Evolutionary conservation across 2,113 vertebrate genomes (phyloP), one percentile per base, ranked within the genome.

Genomic region (Picathartes gymnocephalus): DNA sequence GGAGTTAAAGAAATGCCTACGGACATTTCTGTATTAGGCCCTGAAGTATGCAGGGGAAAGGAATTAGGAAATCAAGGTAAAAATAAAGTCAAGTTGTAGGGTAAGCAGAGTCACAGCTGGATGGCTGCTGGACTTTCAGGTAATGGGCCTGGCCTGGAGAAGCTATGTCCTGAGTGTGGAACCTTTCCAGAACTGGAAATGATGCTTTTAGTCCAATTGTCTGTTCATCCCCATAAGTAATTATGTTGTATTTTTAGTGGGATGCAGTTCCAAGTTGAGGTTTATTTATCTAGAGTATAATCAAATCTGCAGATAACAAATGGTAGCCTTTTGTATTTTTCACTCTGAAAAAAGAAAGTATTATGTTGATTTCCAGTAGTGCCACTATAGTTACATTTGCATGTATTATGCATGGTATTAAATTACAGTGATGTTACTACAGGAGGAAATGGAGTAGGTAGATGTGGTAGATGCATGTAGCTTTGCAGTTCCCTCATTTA

Each of bases 301-400:
- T 89, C 56, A 80, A 94, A 74, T 86, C 81, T 97, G 78, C 84
- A 94, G 92, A 78, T 57, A 86, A 85, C 30, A 86, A 78, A 65
- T 66, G 14, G 18, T 39, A 66, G 80, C 50, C 48, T 57, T 82
- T 57, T 37, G 16, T 50, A 31, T 54, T 64, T 91, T 96, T 93
- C 11, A 65, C 28, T 93, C 53, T n/a, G 30, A 33, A 20, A 66
- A 94, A 68, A 92, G 14, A 58, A 61, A 82, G 6, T 64, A 81
- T 58, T 92, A 71, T 85, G 81, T 88, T 86, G 33, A 37, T 92
- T 78, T 84, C 15, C 12, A 57, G 57, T 53, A 68, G 18, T 68
- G 33, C n/a, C 2, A 8, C 88, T 95, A 7, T 48, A 84, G 73
- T 83, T 95, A 61, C 23, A 87, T 96, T 92, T 96, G 70, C 51